Evolutionary conservation across 1,140 invertebrate genomes (phyloP), one percentile per base, ranked within the genome.

Genomic region (Pseudomyrmex pallidus): DNA sequence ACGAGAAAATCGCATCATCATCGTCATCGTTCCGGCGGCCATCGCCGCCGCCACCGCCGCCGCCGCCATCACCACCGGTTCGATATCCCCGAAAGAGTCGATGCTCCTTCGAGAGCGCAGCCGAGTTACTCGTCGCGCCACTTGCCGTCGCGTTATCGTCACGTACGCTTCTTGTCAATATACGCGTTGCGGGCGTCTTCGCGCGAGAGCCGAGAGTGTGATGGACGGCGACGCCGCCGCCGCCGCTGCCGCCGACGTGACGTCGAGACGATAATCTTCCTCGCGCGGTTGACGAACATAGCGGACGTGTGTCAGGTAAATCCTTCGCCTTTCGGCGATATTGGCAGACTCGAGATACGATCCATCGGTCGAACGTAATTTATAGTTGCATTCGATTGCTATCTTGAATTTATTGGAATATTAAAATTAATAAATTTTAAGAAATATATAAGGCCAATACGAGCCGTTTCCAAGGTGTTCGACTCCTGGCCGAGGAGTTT

Each of bases 1-100:
- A 90, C 74, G 83, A 77, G 86, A 87, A 90, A 91, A 80, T 85
- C 76, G 63, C 90, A 86, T 67, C 63, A 74, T 86, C 87, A 86
- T 66, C 48, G 7, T 84, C 57, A 54, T 59, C 74, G 61, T 66
- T 77, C 48, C 66, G n/a, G 20, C 78, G n/a, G 61, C 72, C 74
- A 86, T 61, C 56, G 84, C 22, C 72, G 25, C 57, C 86, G 56
- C 84, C 82, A 52, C 66, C 67, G 61, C 52, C 63, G 78, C 87
- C 78, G 82, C 85, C 63, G 77, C 67, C 67, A 54, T 46, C 63
- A 82, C 87, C 78, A 77, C 85, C 63, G 77, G 78, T 85, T 57
- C 74, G 66, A 68, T 83, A 62, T 90, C 61, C 77, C 63, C 52
- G 59, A 80, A 74, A 73, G 74, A 80, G 64, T 77, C 83, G 62